Conservation (phyloP, 2,888 invertebrate species). For the Dryobota labecula region DNA sequence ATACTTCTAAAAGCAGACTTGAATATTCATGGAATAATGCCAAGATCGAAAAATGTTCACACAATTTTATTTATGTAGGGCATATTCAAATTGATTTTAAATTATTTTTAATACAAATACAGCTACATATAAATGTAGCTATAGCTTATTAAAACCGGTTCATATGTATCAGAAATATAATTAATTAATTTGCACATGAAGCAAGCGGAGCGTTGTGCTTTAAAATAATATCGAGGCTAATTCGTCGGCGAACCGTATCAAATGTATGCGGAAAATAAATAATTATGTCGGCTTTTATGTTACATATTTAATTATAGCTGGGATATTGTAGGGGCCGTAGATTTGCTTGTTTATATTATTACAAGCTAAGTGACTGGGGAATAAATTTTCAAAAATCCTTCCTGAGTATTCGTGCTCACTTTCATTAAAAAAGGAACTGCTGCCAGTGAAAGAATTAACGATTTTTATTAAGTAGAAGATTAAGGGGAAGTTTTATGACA, state of each 20-base stretch:
- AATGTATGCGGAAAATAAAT: slow-evolving; percentile 49
- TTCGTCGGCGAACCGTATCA: slow-evolving; percentile 36
- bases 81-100: neutral
- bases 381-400: neutral
- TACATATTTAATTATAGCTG: slow-evolving; percentile 42
- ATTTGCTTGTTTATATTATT: neutral
- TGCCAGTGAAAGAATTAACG: too few species aligned
- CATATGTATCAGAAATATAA: slow-evolving; percentile 20
- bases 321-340: slow-evolving; percentile 9
- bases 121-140: too few species aligned
- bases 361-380: neutral
- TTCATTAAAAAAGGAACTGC: neutral
- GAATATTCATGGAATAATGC: slow-evolving; percentile 25
- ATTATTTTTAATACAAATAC: neutral
- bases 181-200: slow-evolving; percentile 39
- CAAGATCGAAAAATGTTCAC: slow-evolving; percentile 2
- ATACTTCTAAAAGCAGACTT: slow-evolving; percentile 1
- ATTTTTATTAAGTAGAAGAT: too few species aligned
- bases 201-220: slow-evolving; percentile 40
- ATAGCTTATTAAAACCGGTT: neutral
- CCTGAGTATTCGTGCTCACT: neutral
- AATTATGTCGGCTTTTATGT: slow-evolving; percentile 39
- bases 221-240: slow-evolving; percentile 49
- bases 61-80: neutral
- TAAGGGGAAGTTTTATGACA: too few species aligned